Evolutionary conservation across 2,797 vertebrate species (phyloP).

Genomic region (Bovichtus diacanthus): DNA sequence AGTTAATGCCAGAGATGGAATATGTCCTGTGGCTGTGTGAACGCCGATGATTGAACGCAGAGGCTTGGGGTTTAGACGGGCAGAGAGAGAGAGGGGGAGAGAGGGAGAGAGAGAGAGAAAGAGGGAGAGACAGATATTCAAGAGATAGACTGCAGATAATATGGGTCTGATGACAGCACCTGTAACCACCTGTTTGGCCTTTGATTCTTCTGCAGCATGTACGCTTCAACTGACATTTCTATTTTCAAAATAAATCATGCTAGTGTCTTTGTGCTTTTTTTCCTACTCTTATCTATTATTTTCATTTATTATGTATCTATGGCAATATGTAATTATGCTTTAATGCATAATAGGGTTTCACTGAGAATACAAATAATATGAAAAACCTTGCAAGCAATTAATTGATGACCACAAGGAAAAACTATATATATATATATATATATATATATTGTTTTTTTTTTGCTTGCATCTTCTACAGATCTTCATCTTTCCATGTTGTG

Average conservation of each 20-base stretch:
- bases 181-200: background rate
- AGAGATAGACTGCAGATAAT: background rate
- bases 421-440: fast-evolving
- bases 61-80: conserved; percentile 16
- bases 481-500: background rate
- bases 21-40: conserved; percentile 62
- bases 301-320: too few species aligned
- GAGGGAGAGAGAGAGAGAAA: background rate
- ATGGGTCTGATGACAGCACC: conserved; percentile 1
- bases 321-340: too few species aligned
- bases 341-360: too few species aligned
- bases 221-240: background rate
- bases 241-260: conserved; percentile 1
- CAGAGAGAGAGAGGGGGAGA: background rate
- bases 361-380: too few species aligned
- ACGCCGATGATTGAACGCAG: conserved; percentile 28
- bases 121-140: background rate
- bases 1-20: conserved; percentile 68
- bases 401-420: background rate
- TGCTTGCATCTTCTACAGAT: background rate
- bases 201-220: background rate
- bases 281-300: too few species aligned
- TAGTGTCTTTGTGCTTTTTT: too few species aligned
- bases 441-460: too few species aligned
- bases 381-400: too few species aligned